Conservation (phyloP, 2,888 invertebrate genomes). For the Nemotelus nigrinus region DNA sequence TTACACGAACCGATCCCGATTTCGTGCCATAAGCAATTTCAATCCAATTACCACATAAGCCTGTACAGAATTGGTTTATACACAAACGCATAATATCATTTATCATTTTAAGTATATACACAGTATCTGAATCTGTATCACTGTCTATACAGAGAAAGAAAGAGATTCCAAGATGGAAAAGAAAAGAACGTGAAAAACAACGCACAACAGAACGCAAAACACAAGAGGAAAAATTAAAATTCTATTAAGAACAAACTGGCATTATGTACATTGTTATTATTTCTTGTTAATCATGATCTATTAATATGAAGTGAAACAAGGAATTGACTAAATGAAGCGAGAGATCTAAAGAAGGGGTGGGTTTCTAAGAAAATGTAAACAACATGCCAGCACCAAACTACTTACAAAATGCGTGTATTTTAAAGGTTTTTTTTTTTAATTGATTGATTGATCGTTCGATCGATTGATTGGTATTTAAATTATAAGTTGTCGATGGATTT, state of each 20-base stretch:
- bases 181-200: neutral
- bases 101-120: conserved; percentile 36
- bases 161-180: conserved; percentile 10
- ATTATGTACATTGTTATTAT: no score
- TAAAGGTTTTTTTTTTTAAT: neutral
- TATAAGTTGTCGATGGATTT: no score
- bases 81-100: conserved; percentile 42
- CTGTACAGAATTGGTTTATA: conserved; percentile 65
- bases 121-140: conserved; percentile 38
- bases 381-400: conserved; percentile 55
- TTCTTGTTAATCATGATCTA: no score
- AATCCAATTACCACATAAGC: conserved; percentile 98
- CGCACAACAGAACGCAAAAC: no score
- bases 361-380: neutral
- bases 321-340: no score
- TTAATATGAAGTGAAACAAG: no score
- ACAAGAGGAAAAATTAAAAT: no score
- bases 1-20: conserved; percentile 94
- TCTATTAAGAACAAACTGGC: no score
- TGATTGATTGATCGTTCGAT: no score
- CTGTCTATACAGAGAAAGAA: conserved; percentile 18
- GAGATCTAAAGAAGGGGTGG: no score
- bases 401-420: conserved; percentile 46
- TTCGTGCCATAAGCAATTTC: conserved; percentile 99
- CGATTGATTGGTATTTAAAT: no score